A percentile compares a stretch with the other conserved stretches of the same genome.
Evolutionary conservation across 2,888 invertebrate species (phyloP).

Genomic region (Anthophora plumipes): DNA sequence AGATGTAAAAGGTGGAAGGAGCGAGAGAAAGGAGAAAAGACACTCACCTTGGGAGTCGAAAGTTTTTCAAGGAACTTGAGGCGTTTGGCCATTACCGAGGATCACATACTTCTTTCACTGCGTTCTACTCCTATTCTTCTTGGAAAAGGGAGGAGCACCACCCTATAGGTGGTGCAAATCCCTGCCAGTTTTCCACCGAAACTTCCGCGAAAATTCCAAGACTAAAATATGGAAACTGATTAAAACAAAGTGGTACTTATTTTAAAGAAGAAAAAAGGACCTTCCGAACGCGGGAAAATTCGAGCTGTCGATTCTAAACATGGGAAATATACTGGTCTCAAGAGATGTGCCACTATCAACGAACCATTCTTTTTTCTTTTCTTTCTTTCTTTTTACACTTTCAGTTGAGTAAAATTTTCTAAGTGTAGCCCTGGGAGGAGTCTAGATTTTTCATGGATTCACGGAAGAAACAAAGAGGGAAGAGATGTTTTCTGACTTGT

Average conservation of each 20-base stretch:
- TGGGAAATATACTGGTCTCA: background rate
- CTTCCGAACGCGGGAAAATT: background rate
- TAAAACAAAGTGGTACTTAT: background rate
- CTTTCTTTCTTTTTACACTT: background rate
- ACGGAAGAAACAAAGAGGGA: background rate
- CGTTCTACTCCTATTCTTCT: constrained; percentile 50
- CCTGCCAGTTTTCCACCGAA: background rate
- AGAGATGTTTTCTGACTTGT: constrained; percentile 2
- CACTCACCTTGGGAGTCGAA: constrained; percentile 67
- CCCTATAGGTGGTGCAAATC: background rate
- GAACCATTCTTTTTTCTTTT: no score
- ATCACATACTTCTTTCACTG: constrained; percentile 70
- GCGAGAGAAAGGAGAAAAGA: constrained; percentile 3
- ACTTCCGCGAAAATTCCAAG: background rate
- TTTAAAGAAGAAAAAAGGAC: background rate
- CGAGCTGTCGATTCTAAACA: background rate
- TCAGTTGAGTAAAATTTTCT: background rate
- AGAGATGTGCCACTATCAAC: background rate
- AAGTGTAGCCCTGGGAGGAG: no score
- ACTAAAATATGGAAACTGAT: no score
- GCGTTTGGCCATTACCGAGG: constrained; percentile 70
- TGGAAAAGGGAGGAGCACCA: background rate
- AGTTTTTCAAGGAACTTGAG: constrained; percentile 68
- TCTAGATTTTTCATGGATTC: background rate
- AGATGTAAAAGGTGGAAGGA: background rate